Evolutionary conservation across 2,113 vertebrate genomes (phyloP).

Genomic region (Lagenorhynchus albirostris): DNA sequence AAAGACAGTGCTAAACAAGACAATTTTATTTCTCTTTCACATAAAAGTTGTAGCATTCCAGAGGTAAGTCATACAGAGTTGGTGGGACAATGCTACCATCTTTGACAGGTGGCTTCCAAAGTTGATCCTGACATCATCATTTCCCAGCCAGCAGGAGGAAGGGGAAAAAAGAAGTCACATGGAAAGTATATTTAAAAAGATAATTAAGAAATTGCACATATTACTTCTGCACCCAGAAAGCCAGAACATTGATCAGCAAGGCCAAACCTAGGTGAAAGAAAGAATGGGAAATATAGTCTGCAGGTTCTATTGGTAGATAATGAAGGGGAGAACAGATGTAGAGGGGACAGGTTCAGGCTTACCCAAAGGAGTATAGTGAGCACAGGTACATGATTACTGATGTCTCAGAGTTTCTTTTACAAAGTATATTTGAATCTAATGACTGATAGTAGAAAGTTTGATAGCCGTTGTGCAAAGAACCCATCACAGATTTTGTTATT

Average conservation of each 20-base stretch:
- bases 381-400: background rate
- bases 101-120: background rate
- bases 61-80: background rate
- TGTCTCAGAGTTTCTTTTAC: background rate
- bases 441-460: background rate
- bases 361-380: accelerated
- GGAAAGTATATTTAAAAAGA: background rate
- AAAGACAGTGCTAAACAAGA: background rate
- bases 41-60: background rate
- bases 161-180: background rate
- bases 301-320: background rate
- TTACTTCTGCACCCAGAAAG: background rate
- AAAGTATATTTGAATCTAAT: background rate
- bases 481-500: background rate
- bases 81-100: background rate
- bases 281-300: background rate
- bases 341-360: background rate
- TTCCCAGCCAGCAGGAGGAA: background rate
- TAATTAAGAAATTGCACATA: background rate
- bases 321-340: background rate
- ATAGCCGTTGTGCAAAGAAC: background rate
- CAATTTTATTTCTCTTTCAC: background rate
- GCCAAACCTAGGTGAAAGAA: background rate
- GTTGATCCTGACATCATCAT: background rate
- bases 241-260: background rate